These are phyloP conservation scores for Gobiocypris rarus DNA, from an alignment of 2,113 vertebrate species.

Conservation along the genomic window DNA sequence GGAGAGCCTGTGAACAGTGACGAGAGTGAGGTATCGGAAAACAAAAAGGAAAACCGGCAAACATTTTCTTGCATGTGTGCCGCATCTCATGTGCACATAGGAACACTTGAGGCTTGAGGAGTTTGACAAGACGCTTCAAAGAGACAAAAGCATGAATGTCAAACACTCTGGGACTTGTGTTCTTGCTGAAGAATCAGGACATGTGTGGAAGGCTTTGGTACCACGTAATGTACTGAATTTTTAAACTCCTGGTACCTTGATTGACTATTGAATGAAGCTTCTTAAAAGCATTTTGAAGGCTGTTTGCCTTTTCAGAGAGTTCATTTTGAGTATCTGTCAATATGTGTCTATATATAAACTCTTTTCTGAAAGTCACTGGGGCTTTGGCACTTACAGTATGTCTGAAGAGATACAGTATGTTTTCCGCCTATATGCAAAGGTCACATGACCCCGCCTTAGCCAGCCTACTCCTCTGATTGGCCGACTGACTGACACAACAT, in stretches of 20 bases:
- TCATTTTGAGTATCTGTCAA: conserved; percentile 32
- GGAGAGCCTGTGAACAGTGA: neutral
- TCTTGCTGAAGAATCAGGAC: conserved; percentile 24
- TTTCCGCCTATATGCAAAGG: conserved; percentile 60
- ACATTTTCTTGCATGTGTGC: conserved; percentile 27
- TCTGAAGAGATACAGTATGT: conserved; percentile 42
- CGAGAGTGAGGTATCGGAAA: neutral
- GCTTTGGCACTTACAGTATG: conserved; percentile 28
- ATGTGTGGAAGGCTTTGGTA: neutral
- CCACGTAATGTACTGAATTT: neutral
- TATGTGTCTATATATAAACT: conserved; percentile 38
- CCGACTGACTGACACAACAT: conserved; percentile 48
- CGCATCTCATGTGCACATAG: neutral
- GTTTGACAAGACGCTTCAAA: conserved; percentile 16
- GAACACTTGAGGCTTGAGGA: neutral
- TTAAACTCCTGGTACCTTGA: neutral
- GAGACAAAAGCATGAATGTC: conserved; percentile 8
- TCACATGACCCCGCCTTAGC: conserved; percentile 59
- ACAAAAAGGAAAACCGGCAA: neutral
- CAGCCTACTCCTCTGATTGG: conserved; percentile 53
- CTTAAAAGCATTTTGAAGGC: conserved; percentile 29
- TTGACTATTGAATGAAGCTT: conserved; percentile 30
- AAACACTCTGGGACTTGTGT: conserved; percentile 20
- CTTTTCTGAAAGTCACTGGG: conserved; percentile 25
- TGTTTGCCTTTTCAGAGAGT: conserved; percentile 1